A percentile compares a stretch with the other conserved stretches of the same genome.
Conservation (phyloP, 2,888 invertebrate genomes). For the Julus scanicus region DNA sequence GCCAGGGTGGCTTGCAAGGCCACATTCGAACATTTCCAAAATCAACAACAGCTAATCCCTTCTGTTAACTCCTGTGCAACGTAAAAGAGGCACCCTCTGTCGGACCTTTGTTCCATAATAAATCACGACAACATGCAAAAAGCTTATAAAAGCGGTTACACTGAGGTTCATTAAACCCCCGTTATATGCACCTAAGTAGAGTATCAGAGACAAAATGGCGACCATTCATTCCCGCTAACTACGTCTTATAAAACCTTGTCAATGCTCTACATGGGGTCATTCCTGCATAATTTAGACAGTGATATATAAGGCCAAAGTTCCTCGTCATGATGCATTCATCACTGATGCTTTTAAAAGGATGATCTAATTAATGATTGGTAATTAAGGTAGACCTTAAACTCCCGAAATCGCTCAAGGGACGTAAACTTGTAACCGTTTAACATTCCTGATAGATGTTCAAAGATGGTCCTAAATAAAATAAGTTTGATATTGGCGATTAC, state of each 20-base stretch:
- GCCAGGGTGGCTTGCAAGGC: neutral
- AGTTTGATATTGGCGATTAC: slow-evolving; percentile 3
- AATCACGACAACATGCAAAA: neutral
- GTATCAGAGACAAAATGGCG: neutral
- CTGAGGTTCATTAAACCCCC: slow-evolving; percentile 27
- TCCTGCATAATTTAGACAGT: neutral
- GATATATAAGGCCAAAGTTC: slow-evolving; percentile 37
- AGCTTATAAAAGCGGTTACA: neutral
- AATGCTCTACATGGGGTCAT: neutral
- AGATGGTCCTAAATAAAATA: slow-evolving; percentile 21
- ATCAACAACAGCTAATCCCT: neutral
- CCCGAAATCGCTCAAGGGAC: neutral
- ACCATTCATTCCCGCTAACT: neutral
- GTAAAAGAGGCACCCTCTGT: neutral
- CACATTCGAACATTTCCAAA: neutral
- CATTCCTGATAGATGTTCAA: neutral
- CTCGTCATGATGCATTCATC: slow-evolving; percentile 20
- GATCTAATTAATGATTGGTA: slow-evolving; percentile 39
- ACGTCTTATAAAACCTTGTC: slow-evolving; percentile 2
- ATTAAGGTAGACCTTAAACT: slow-evolving; percentile 17
- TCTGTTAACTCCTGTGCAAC: neutral
- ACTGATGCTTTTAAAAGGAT: neutral
- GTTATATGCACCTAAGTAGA: neutral
- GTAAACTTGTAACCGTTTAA: slow-evolving; percentile 5
- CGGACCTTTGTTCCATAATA: neutral